A percentile compares a stretch with the other conserved stretches of the same genome.
Evolutionary conservation across 2,888 invertebrate genomes (phyloP).

Genomic region (Caenorhabditis sulstoni): DNA sequence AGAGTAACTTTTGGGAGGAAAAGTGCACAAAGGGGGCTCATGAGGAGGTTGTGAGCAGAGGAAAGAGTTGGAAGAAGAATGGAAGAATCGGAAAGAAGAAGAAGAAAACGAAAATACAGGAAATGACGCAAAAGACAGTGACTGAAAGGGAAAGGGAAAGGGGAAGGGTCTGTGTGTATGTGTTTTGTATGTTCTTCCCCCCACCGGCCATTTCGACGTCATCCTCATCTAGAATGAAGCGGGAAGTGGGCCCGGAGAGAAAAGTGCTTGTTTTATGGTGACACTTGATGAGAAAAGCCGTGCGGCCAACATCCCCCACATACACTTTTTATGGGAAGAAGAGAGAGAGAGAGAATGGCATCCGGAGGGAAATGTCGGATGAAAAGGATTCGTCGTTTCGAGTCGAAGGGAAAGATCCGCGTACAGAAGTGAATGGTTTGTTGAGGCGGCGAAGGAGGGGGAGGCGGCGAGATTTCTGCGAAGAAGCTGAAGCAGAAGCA

Average conservation of each 20-base stretch:
- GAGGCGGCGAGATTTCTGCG: too few relatives aligned
- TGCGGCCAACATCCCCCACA: background rate
- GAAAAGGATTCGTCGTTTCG: too few relatives aligned
- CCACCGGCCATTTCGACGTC: background rate
- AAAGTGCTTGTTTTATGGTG: slow-evolving; percentile 42
- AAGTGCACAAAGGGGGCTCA: background rate
- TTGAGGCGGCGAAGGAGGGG: too few relatives aligned
- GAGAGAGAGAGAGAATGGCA: too few relatives aligned
- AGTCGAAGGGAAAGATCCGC: too few relatives aligned
- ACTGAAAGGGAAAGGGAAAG: slow-evolving; percentile 24
- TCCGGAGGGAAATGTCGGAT: too few relatives aligned
- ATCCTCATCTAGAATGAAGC: background rate
- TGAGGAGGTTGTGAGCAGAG: background rate
- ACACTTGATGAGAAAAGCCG: background rate
- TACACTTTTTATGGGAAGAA: background rate
- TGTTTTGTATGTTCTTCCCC: background rate
- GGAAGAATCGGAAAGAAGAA: background rate
- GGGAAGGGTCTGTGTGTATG: background rate
- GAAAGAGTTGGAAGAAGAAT: slow-evolving; percentile 1
- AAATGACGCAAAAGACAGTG: background rate
- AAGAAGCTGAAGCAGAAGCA: too few relatives aligned
- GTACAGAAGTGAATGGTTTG: too few relatives aligned
- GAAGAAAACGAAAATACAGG: slow-evolving; percentile 11
- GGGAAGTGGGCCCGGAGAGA: background rate
- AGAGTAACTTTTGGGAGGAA: too few relatives aligned